Conservation (phyloP, 2,797 vertebrate genomes). For the Gambelia wislizenii region DNA sequence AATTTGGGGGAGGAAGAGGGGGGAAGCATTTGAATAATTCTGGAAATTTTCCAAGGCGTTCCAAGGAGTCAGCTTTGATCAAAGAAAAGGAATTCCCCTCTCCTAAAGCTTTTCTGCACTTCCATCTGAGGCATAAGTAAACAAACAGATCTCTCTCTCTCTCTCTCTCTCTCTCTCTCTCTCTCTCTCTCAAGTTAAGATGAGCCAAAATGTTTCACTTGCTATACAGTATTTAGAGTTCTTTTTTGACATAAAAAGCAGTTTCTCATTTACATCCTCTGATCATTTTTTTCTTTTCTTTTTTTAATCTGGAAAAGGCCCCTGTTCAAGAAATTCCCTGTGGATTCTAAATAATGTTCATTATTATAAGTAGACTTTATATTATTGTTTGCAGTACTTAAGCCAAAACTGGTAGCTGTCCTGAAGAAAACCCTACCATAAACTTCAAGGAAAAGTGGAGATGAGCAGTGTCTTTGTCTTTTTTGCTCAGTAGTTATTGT, state of each 20-base stretch:
- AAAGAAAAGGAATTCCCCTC: slow-evolving; percentile 43
- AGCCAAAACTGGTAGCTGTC: slow-evolving; percentile 61
- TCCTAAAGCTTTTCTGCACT: slow-evolving; percentile 46
- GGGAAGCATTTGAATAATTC: slow-evolving; percentile 29
- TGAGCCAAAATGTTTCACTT: slow-evolving; percentile 51
- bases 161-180: no score
- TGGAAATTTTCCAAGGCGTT: slow-evolving; percentile 29
- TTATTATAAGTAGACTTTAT: slow-evolving; percentile 73
- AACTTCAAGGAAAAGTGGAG: slow-evolving; percentile 42
- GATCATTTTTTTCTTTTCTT: slow-evolving; percentile 65
- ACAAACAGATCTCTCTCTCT: neutral
- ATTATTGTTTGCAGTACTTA: slow-evolving; percentile 71
- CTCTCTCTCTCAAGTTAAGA: slow-evolving; percentile 46
- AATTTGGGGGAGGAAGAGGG: neutral
- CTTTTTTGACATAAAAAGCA: slow-evolving; percentile 62
- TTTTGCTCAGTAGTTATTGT: slow-evolving; percentile 43
- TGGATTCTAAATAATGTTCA: slow-evolving; percentile 76
- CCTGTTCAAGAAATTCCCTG: slow-evolving; percentile 71
- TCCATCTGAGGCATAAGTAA: slow-evolving; percentile 9
- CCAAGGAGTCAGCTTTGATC: slow-evolving; percentile 41
- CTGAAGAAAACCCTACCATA: slow-evolving; percentile 56
- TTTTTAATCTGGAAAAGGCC: slow-evolving; percentile 67
- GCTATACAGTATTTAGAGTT: slow-evolving; percentile 43
- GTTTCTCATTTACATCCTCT: slow-evolving; percentile 73
- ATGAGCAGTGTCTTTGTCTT: slow-evolving; percentile 47